Base-by-base conservation (phyloP, 1,140 invertebrate genomes). In the Drosophila lowei region DNA sequence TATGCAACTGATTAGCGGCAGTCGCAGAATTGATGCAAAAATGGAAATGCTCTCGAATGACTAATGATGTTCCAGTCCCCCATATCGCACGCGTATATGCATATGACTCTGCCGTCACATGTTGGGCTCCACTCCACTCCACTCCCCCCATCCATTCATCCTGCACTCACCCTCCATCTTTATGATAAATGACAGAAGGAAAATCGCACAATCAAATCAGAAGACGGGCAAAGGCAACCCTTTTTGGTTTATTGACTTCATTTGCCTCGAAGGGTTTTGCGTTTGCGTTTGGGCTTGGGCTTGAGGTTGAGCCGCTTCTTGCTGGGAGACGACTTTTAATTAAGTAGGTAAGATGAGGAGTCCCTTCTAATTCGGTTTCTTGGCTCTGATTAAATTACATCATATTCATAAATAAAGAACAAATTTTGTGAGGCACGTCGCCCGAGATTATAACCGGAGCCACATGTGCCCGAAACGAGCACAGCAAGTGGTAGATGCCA, bases 371-470 rank as follows among this genome's bases (percentile, higher is more conserved):
- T 57, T 42, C 52, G 42, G 53, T 7, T 52, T 25, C 60, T 30
- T 34, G 41, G 60, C 50, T 80, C 53, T 81, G 63, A 80, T 86
- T 80, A 54, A 50, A 77, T 74, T 77, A 80, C 68, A 74, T 61
- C 64, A 83, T 86, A 86, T 86, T 88, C 78, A 86, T 86, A 86
- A 86, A 86, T 86, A 88, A 86, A 70, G 72, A 68, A 88, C 78
- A 88, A 83, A 86, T 86, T 86, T 68, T 59, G 71, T 47, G 58
- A 63, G 57, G 64, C 80, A 73, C 73, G 54, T 77, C 25, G 66
- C 48, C 34, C 42, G 25, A 64, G 77, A 79, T 84, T 79, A 75
- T 11, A 53, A 41, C 47, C 30, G 54, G 42, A 61, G 47, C 71
- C 54, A 48, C 73, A 83, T 83, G 78, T 68, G 75, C 62, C 55